A percentile compares a stretch with the other conserved stretches of the same genome.
phyloP scores from a whole-genome alignment of 2,797 vertebrate genomes.

The Ibycter americanus region DNA sequence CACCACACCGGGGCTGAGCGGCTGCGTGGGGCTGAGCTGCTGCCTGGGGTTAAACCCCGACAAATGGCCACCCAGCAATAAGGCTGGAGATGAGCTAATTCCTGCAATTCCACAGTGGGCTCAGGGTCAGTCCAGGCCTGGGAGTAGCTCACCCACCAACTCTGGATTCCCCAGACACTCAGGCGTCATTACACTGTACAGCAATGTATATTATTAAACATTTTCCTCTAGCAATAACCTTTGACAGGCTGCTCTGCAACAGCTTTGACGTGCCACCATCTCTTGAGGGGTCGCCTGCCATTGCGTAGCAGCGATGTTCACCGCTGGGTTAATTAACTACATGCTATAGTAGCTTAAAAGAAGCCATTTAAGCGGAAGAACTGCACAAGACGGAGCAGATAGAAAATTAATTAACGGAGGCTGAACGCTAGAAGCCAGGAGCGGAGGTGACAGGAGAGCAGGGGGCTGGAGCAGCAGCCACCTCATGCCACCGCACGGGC shows the following conservation, averaged over 20 bases:
- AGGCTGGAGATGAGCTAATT: not conserved
- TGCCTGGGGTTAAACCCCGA: too few species aligned
- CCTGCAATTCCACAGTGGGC: not conserved
- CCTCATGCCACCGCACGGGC: not conserved
- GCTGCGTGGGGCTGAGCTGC: too few species aligned
- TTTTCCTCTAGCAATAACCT: not conserved
- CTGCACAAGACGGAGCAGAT: not conserved
- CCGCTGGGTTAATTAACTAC: not conserved
- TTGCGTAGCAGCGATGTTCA: not conserved
- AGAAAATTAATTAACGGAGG: not conserved
- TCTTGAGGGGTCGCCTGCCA: not conserved
- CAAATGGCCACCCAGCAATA: not conserved
- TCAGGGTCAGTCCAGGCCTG: not conserved
- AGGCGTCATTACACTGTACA: not conserved
- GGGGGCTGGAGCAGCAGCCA: not conserved
- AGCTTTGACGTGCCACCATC: fast-evolving
- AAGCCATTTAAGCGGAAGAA: not conserved
- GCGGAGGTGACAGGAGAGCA: not conserved
- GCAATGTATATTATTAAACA: not conserved
- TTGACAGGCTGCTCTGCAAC: not conserved
- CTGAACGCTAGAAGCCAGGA: not conserved
- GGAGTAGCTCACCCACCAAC: not conserved
- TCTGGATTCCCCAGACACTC: not conserved
- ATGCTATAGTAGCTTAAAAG: not conserved
- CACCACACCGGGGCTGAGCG: too few species aligned